phyloP scores from a whole-genome alignment of 2,888 invertebrate genomes.

The Quadroppia sp. region DNA sequence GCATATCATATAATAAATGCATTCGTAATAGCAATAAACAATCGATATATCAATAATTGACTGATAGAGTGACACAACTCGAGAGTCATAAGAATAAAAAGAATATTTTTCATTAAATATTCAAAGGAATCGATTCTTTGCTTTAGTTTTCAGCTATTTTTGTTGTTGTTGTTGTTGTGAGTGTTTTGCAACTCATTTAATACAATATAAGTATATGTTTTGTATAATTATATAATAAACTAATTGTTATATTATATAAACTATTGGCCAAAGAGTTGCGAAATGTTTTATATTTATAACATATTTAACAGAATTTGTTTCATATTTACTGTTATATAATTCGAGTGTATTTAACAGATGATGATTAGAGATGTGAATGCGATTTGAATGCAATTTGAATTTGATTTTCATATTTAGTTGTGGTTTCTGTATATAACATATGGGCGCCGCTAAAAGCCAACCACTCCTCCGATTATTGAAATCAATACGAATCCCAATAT shows the following conservation, averaged over 20 bases:
- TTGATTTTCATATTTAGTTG: slow-evolving; percentile 3
- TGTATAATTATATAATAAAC: background rate
- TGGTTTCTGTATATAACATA: background rate
- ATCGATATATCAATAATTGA: slow-evolving; percentile 19
- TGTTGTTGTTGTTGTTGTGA: background rate
- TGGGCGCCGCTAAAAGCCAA: slow-evolving; percentile 40
- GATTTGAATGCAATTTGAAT: background rate
- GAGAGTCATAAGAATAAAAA: background rate
- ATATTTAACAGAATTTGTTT: slow-evolving; percentile 6
- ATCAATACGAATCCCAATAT: slow-evolving; percentile 69
- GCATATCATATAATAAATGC: background rate
- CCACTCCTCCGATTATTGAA: slow-evolving; percentile 52
- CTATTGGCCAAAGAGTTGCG: slow-evolving; percentile 19
- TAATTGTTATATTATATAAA: slow-evolving; percentile 14
- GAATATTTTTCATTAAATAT: background rate
- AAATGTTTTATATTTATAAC: background rate
- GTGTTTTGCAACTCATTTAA: slow-evolving; percentile 18
- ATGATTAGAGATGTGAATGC: slow-evolving; percentile 10
- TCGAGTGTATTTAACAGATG: slow-evolving; percentile 23
- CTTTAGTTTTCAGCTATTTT: background rate
- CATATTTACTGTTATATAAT: background rate
- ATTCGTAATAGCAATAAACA: slow-evolving; percentile 25
- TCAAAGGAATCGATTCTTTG: background rate
- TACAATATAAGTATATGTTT: background rate
- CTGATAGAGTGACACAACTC: slow-evolving; percentile 22